These are phyloP conservation scores for Tarsius wallacei DNA, from an alignment of 2,797 vertebrate species.

Conservation along the genomic window DNA sequence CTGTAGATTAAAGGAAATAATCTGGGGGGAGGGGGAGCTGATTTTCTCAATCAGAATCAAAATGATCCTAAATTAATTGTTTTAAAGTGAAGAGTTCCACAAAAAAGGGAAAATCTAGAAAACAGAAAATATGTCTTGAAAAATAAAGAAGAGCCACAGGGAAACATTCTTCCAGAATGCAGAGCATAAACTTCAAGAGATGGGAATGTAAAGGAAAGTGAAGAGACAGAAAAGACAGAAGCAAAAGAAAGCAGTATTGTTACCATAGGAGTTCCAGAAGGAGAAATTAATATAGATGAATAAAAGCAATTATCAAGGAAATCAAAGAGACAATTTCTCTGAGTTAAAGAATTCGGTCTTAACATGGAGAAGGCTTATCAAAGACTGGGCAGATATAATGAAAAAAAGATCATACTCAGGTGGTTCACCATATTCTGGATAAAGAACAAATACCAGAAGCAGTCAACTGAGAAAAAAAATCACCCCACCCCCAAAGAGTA, in stretches of 20 bases:
- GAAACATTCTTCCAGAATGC: neutral
- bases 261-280: neutral
- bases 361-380: neutral
- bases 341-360: neutral
- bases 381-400: neutral
- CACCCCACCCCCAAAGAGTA: neutral
- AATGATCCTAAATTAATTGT: neutral
- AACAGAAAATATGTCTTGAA: neutral
- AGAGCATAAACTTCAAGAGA: neutral
- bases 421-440: neutral
- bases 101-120: constrained; percentile 23
- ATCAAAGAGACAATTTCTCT: neutral
- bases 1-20: neutral
- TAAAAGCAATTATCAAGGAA: constrained; percentile 15
- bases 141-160: neutral
- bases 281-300: neutral
- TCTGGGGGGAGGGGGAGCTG: neutral
- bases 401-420: neutral
- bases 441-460: neutral
- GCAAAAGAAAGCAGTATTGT: neutral
- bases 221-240: constrained; percentile 16
- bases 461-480: neutral
- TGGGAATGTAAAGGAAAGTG: constrained; percentile 29
- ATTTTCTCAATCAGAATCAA: constrained; percentile 41
- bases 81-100: neutral